Conservation (phyloP, 1,140 invertebrate species). For the Grapholita molesta region DNA sequence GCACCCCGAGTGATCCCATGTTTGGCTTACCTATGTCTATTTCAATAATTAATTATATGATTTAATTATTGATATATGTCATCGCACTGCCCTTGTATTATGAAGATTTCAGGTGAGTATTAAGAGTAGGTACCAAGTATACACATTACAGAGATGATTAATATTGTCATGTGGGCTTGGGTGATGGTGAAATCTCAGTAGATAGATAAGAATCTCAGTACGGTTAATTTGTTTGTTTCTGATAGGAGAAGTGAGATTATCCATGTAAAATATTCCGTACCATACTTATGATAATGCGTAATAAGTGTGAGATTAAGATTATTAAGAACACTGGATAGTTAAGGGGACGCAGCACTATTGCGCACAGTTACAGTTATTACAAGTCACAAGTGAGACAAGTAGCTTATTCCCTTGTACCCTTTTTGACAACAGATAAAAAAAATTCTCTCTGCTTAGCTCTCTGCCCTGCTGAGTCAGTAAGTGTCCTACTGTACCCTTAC, state of each 20-base stretch:
- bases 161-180: neutral
- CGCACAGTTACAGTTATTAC: neutral
- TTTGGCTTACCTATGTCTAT: no score
- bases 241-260: conserved; percentile 45
- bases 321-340: neutral
- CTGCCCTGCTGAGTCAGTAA: no score
- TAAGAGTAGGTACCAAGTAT: neutral
- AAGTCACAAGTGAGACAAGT: neutral
- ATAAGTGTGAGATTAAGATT: conserved; percentile 6
- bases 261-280: conserved; percentile 37
- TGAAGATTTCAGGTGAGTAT: neutral
- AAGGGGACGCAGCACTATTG: conserved; percentile 19
- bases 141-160: neutral
- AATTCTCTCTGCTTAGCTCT: no score
- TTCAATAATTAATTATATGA: no score
- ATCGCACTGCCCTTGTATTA: no score
- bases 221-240: conserved; percentile 45
- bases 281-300: conserved; percentile 22
- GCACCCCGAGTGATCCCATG: no score
- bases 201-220: conserved; percentile 29
- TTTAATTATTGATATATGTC: no score
- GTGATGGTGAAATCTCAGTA: conserved; percentile 27
- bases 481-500: no score
- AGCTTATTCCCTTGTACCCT: no score
- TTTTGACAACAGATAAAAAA: no score